Evolutionary conservation across 2,113 vertebrate species (phyloP).

Genomic region (Dendropsophus ebraccatus): DNA sequence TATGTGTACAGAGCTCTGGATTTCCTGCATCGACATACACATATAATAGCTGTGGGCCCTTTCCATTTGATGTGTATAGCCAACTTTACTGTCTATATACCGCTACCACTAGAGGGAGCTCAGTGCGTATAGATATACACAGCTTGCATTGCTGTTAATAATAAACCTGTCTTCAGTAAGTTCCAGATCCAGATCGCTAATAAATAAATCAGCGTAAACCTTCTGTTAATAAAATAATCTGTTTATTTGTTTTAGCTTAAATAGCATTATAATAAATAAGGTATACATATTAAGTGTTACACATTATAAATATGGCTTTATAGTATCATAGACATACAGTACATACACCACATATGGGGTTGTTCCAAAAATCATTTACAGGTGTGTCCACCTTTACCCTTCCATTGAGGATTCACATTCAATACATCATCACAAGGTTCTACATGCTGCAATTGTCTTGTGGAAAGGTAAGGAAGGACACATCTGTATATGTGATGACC

Average conservation of each 20-base stretch:
- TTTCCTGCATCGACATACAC: no score
- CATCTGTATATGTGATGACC: neutral
- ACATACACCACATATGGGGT: neutral
- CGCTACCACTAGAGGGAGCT: neutral
- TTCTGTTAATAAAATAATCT: slow-evolving; percentile 18
- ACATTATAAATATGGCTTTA: neutral
- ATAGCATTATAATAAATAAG: slow-evolving; percentile 40
- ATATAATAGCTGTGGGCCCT: no score
- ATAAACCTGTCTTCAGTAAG: neutral
- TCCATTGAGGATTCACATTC: no score
- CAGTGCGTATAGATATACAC: neutral
- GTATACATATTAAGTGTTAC: neutral
- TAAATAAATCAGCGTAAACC: neutral
- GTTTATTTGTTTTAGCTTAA: slow-evolving; percentile 6
- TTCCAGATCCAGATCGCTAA: neutral
- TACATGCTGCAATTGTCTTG: no score
- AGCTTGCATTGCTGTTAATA: neutral
- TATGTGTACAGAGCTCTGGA: no score
- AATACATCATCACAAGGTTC: no score
- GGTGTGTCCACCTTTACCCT: no score
- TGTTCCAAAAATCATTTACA: neutral
- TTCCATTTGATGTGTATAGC: no score
- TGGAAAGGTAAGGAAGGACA: no score
- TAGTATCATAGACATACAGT: neutral
- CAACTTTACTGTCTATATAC: no score